These are phyloP conservation scores for Takifugu flavidus DNA, from an alignment of 2,113 vertebrate genomes.

Conservation along the genomic window DNA sequence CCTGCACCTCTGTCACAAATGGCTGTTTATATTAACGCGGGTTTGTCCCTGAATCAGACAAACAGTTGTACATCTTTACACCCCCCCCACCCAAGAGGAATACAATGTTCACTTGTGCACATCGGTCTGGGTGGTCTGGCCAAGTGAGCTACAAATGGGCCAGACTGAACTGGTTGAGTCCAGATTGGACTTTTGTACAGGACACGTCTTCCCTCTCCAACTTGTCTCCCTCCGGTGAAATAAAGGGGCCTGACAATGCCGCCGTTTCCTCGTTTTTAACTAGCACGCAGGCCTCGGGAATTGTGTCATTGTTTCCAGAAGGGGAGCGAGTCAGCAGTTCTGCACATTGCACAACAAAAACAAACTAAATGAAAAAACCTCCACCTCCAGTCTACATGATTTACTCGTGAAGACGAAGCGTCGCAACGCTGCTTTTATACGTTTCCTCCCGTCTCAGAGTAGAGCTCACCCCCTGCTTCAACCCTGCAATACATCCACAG, in stretches of 20 bases:
- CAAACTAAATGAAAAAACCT: slow-evolving; percentile 13
- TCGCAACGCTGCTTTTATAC: too few relatives aligned
- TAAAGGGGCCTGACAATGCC: slow-evolving; percentile 53
- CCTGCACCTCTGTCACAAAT: too few relatives aligned
- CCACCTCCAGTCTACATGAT: slow-evolving; percentile 16
- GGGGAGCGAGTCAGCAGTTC: slow-evolving; percentile 48
- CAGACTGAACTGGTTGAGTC: slow-evolving; percentile 41
- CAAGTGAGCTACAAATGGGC: slow-evolving; percentile 44
- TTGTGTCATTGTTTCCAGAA: slow-evolving; percentile 35
- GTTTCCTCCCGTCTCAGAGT: slow-evolving; percentile 23
- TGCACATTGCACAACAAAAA: slow-evolving; percentile 49
- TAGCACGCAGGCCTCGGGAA: slow-evolving; percentile 58
- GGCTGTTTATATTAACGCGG: too few relatives aligned
- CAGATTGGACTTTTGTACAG: slow-evolving; percentile 47
- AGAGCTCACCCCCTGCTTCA: slow-evolving; percentile 14
- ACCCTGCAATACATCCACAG: slow-evolving; percentile 40
- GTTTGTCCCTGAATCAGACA: slow-evolving; percentile 21
- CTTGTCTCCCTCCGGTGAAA: slow-evolving; percentile 41
- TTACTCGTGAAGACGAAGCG: not conserved
- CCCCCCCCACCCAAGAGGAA: slow-evolving; percentile 34
- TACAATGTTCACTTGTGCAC: slow-evolving; percentile 61
- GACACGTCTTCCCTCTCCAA: slow-evolving; percentile 35
- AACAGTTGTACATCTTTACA: slow-evolving; percentile 22
- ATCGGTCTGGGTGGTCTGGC: slow-evolving; percentile 63
- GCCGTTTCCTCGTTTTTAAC: slow-evolving; percentile 55